Percentiles rank a stretch among this genome's conserved stretches.
Evolutionary conservation across 2,113 vertebrate genomes (phyloP).

Genomic region (Paedocypris sp.): DNA sequence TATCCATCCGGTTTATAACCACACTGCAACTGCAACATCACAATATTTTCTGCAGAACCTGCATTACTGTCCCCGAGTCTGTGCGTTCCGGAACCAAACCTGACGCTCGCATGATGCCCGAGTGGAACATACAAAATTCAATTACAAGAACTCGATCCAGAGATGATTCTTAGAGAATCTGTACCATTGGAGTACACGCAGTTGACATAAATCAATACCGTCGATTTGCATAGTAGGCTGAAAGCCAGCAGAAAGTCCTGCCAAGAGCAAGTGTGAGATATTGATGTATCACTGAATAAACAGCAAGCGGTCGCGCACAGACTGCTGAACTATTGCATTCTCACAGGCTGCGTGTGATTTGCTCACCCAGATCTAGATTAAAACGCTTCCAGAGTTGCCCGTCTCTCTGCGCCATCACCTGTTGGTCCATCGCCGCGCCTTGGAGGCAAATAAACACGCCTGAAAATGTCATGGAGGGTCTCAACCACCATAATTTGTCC

Average conservation of each 20-base stretch:
- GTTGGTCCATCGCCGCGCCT: background rate
- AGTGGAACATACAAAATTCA: background rate
- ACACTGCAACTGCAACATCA: too few relatives aligned
- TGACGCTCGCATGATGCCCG: background rate
- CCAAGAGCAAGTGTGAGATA: constrained; percentile 10
- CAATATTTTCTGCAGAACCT: too few relatives aligned
- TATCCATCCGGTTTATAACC: too few relatives aligned
- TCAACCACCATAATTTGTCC: background rate
- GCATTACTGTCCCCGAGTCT: too few relatives aligned
- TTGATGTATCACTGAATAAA: constrained; percentile 3
- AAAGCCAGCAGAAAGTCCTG: background rate
- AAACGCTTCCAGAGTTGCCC: background rate
- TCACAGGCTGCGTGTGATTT: background rate
- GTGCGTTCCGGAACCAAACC: too few relatives aligned
- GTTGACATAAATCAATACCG: constrained; percentile 10
- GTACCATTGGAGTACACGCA: background rate
- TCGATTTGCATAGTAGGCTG: constrained; percentile 24
- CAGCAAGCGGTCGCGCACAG: background rate
- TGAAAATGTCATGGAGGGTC: background rate
- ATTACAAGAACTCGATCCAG: constrained; percentile 4
- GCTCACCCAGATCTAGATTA: constrained; percentile 1
- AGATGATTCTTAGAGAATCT: background rate
- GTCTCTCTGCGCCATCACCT: background rate
- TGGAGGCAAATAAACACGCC: constrained; percentile 1
- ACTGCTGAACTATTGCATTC: background rate